A percentile compares a stretch with the other conserved stretches of the same genome.
These are phyloP conservation scores for Megaceryle maxima DNA, from an alignment of 2,113 vertebrate genomes.

Conservation along the genomic window DNA sequence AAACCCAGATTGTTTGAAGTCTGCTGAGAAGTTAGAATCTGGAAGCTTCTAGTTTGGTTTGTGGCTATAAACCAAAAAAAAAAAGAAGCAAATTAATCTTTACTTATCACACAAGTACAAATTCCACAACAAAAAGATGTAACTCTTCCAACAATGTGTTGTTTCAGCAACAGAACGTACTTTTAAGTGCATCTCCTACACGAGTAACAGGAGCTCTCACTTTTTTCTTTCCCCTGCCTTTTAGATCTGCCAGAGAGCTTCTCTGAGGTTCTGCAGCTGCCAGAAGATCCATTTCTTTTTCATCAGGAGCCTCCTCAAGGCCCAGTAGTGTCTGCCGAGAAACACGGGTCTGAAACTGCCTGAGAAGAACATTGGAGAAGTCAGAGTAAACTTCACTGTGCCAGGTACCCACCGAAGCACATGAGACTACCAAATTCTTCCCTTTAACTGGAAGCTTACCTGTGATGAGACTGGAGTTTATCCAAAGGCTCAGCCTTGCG, in stretches of 20 bases:
- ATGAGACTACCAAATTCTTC: not conserved
- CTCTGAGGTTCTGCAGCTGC: slow-evolving; percentile 77
- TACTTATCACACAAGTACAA: not conserved
- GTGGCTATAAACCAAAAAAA: slow-evolving; percentile 62
- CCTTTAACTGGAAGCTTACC: slow-evolving; percentile 68
- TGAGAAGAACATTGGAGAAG: slow-evolving; percentile 36
- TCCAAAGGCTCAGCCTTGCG: slow-evolving; percentile 85
- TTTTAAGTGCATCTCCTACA: slow-evolving; percentile 77
- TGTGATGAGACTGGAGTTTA: slow-evolving; percentile 87
- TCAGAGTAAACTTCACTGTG: not conserved
- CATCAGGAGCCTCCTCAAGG: slow-evolving; percentile 70
- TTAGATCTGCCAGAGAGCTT: slow-evolving; percentile 84
- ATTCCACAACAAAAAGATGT: not conserved
- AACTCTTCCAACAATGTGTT: not conserved
- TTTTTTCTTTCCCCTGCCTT: slow-evolving; percentile 88
- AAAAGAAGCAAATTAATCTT: not conserved
- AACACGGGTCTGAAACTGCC: slow-evolving; percentile 91
- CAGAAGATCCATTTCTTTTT: slow-evolving; percentile 11
- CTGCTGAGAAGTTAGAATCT: slow-evolving; percentile 53
- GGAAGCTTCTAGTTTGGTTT: slow-evolving; percentile 73
- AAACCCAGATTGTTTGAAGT: slow-evolving; percentile 70
- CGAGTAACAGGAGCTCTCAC: slow-evolving; percentile 83
- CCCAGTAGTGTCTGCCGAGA: slow-evolving; percentile 84
- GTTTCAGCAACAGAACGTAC: slow-evolving; percentile 64
- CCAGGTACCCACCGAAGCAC: not conserved